Conservation (phyloP, 2,113 vertebrate genomes). For the Anser cygnoides region DNA sequence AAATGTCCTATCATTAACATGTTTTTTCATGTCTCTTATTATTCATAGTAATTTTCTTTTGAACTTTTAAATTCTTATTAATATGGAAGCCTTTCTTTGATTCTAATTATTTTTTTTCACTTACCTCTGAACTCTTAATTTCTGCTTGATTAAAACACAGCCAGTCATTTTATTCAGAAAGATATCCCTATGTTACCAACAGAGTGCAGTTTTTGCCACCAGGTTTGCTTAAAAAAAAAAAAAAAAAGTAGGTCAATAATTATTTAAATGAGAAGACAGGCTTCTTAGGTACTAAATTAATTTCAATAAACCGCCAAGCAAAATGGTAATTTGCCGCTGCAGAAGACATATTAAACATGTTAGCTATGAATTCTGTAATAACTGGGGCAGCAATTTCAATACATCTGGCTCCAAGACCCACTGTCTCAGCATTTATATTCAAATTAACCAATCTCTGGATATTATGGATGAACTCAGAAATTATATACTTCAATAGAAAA, state of each 20-base stretch:
- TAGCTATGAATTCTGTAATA: background rate
- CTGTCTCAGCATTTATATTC: slow-evolving; percentile 13
- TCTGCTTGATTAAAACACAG: background rate
- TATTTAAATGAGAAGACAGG: slow-evolving; percentile 30
- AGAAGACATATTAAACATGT: background rate
- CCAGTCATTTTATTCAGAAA: slow-evolving; percentile 9
- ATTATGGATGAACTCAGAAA: slow-evolving; percentile 7
- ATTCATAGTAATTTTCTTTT: background rate
- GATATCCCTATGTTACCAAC: background rate
- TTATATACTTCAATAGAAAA: slow-evolving; percentile 19
- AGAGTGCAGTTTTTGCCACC: background rate
- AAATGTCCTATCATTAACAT: background rate
- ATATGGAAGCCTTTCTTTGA: background rate
- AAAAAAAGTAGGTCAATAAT: background rate
- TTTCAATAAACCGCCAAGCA: slow-evolving; percentile 2
- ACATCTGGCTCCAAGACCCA: slow-evolving; percentile 1
- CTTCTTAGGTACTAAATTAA: background rate
- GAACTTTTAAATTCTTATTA: background rate
- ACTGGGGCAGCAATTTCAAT: slow-evolving; percentile 7
- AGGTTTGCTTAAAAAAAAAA: background rate
- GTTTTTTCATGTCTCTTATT: background rate
- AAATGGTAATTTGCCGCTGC: slow-evolving; percentile 18
- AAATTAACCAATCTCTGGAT: slow-evolving; percentile 10
- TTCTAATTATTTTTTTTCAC: background rate
- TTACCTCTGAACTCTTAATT: background rate